Evolutionary conservation across 2,888 invertebrate species (phyloP).

Genomic region (Exocentrus adspersus): DNA sequence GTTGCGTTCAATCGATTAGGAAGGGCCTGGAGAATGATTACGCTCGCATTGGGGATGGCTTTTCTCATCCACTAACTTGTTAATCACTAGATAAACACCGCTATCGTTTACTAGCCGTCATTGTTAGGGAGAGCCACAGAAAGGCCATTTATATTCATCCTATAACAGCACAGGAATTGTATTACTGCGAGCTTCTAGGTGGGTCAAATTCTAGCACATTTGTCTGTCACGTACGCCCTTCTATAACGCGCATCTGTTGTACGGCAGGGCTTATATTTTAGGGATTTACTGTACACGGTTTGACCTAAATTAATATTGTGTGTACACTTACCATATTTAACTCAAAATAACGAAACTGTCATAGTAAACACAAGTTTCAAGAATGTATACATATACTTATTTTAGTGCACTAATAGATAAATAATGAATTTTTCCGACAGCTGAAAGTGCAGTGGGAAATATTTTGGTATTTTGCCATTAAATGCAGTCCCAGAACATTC

Average conservation of each 20-base stretch:
- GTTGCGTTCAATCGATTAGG: slow-evolving; percentile 34
- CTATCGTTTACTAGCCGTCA: slow-evolving; percentile 38
- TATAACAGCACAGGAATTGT: slow-evolving; percentile 32
- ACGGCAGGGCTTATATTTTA: background rate
- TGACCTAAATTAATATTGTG: no score
- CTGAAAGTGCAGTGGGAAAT: no score
- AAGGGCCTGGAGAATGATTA: slow-evolving; percentile 34
- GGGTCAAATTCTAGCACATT: slow-evolving; percentile 11
- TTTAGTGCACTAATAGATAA: no score
- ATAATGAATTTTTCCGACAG: no score
- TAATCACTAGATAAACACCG: slow-evolving; percentile 50
- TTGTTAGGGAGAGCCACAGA: slow-evolving; percentile 34
- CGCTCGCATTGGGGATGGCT: slow-evolving; percentile 33
- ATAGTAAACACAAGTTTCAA: no score
- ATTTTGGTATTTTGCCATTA: no score
- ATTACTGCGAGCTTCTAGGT: slow-evolving; percentile 17
- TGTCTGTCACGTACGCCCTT: slow-evolving; percentile 10
- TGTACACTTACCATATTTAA: no score
- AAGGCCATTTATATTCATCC: slow-evolving; percentile 40
- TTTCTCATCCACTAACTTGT: slow-evolving; percentile 43
- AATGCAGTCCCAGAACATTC: no score
- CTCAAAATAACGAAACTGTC: no score
- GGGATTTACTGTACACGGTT: no score
- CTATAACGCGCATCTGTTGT: background rate
- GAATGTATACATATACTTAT: no score